A percentile compares a stretch with the other conserved stretches of the same genome.
Conservation (phyloP, 2,113 vertebrate species). For the Chroicocephalus ridibundus region DNA sequence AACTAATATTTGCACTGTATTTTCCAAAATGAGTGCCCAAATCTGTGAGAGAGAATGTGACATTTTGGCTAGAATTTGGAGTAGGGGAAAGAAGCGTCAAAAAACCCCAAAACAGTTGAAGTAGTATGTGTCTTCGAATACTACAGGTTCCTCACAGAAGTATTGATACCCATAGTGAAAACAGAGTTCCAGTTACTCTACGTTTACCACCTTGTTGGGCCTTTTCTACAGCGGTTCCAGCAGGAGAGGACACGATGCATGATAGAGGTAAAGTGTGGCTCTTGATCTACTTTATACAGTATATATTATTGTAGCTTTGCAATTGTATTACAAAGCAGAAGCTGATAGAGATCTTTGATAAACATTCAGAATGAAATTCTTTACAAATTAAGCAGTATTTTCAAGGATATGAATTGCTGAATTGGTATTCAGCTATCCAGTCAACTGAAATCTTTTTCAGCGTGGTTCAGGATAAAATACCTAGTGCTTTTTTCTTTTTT, state of each 20-base stretch:
- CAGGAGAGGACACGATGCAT: slow-evolving; percentile 98
- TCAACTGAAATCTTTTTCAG: background rate
- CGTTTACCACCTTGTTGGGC: slow-evolving; percentile 97
- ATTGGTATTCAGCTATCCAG: background rate
- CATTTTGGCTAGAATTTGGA: background rate
- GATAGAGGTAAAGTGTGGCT: slow-evolving; percentile 85
- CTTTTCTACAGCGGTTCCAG: slow-evolving; percentile 96
- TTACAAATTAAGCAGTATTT: background rate
- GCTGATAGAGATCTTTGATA: background rate
- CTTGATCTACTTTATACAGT: background rate
- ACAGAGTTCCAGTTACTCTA: slow-evolving; percentile 98
- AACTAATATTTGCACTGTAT: background rate
- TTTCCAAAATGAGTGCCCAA: background rate
- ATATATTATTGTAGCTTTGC: background rate
- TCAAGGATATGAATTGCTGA: background rate
- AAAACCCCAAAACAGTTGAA: background rate
- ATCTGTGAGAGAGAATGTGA: background rate
- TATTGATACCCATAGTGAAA: slow-evolving; percentile 93
- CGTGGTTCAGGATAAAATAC: background rate
- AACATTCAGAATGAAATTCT: background rate
- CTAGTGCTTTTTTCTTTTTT: background rate
- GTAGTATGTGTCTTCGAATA: background rate
- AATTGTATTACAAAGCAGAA: background rate
- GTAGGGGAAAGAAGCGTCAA: background rate
- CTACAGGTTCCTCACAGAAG: slow-evolving; percentile 90